Conservation (phyloP, 1,140 invertebrate genomes). For the Diploscapter pachys region DNA sequence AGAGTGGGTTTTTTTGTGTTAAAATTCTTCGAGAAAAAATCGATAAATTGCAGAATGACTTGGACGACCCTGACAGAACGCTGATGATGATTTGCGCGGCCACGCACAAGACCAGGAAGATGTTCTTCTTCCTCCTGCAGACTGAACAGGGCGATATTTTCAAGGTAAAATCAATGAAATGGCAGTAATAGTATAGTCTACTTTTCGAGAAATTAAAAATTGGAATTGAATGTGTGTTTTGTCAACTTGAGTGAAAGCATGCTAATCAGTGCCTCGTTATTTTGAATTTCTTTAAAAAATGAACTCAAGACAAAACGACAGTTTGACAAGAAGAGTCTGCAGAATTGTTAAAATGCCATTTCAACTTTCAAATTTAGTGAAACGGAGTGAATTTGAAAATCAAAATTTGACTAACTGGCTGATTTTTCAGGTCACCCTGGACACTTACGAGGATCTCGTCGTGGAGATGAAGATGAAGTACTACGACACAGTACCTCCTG, state of each 20-base stretch:
- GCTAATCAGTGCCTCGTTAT: too few species aligned
- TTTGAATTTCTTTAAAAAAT: too few species aligned
- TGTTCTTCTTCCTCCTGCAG: slow-evolving; percentile 68
- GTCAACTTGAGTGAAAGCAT: too few species aligned
- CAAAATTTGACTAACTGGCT: not conserved
- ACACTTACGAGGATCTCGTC: slow-evolving; percentile 92
- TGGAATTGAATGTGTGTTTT: too few species aligned
- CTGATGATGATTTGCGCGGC: slow-evolving; percentile 99
- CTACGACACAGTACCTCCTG: slow-evolving; percentile 92
- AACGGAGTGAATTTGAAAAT: not conserved
- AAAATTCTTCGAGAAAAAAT: not conserved
- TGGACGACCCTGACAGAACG: slow-evolving; percentile 97
- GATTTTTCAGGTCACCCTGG: slow-evolving; percentile 71
- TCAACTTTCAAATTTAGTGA: too few species aligned
- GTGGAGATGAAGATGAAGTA: slow-evolving; percentile 99
- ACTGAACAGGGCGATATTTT: slow-evolving; percentile 95
- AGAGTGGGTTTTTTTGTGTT: slow-evolving; percentile 64
- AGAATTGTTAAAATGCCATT: too few species aligned
- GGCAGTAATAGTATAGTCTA: too few species aligned
- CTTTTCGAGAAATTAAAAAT: too few species aligned
- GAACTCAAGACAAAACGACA: too few species aligned
- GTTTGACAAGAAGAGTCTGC: too few species aligned
- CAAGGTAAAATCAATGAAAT: slow-evolving; percentile 68
- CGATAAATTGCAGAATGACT: slow-evolving; percentile 74
- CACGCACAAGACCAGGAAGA: slow-evolving; percentile 90